phyloP scores from a whole-genome alignment of 2,888 invertebrate genomes.

The Brenthis ino region DNA sequence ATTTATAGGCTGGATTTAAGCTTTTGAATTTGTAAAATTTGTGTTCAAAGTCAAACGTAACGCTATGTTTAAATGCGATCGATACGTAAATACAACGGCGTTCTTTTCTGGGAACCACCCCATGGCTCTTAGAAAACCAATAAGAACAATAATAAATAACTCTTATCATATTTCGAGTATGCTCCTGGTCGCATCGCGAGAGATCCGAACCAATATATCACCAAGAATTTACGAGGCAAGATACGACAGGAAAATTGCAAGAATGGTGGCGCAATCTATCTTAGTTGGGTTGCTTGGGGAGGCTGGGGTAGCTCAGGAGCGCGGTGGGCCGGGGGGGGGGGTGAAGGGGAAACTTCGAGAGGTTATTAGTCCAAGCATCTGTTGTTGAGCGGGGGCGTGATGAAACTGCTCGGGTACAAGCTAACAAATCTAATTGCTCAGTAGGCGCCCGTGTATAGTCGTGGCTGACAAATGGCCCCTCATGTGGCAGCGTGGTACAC shows the following conservation, averaged over 20 bases:
- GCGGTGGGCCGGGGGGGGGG: constrained; percentile 65
- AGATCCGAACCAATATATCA: constrained; percentile 89
- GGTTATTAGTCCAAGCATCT: constrained; percentile 84
- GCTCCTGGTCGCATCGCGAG: constrained; percentile 82
- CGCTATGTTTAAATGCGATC: constrained; percentile 40
- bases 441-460: constrained; percentile 76
- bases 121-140: constrained; percentile 76
- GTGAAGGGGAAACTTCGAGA: constrained; percentile 81
- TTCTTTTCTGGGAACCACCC: constrained; percentile 45
- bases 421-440: constrained; percentile 83
- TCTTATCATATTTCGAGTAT: constrained; percentile 83
- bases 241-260: constrained; percentile 97
- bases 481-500: constrained; percentile 63
- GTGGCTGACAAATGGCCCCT: constrained; percentile 73
- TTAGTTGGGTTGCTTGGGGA: constrained; percentile 85
- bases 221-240: constrained; percentile 92
- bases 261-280: constrained; percentile 96
- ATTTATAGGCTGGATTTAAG: constrained; percentile 41
- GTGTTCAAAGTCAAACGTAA: constrained; percentile 29
- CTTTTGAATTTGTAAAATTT: constrained; percentile 36
- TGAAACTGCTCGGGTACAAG: constrained; percentile 80
- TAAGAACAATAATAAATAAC: constrained; percentile 83
- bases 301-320: constrained; percentile 65
- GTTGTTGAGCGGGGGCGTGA: constrained; percentile 83
- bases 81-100: constrained; percentile 55